Base-by-base conservation (phyloP, 2,113 vertebrate species). In the Romanogobio albipinnatus region DNA sequence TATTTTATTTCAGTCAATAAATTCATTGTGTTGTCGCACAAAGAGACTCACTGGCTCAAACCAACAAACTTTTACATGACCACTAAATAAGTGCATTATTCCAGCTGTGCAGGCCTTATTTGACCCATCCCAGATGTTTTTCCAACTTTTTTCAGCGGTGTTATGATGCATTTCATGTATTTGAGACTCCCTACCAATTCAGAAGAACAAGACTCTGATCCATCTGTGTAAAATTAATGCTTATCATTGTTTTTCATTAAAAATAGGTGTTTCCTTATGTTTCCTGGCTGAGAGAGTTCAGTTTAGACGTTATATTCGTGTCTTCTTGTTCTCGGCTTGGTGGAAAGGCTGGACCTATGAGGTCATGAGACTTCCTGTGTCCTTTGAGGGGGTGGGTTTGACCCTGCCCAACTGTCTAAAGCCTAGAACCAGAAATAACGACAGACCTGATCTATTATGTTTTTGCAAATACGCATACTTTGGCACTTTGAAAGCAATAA, bases 301-400 rank as follows among this genome's bases (percentile, higher is more conserved):
- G 36, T 70, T 70, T 17, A 43, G 36, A 11, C 74, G 13, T 73
- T 71, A 81, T 82, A 81, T 76, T 82, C 29, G 29, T 71, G 22
- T 59, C 29, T 81, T 73, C 74, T 86, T 66, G 76, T 84, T 71
- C 71, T 86, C 66, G 76, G 62, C 82, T 81, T 14, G 29, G 49
- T 84, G 87, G 85, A 88, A 88, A 77, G 71, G 81, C 82, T 77
- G 77, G 87, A 88, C 71, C 87, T 47, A 51, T 84, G 70, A 83
- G 88, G 85, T 87, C 86, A 87, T 77, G 66, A 49, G 66, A 88
- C 84, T 87, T 84, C 84, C 83, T 86, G 79, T 66, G 47, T 56
- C 24, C 80, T 61, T 1, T 49, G 49, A 62, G 22, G 79, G 24
- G 84, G 45, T n/a, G 81, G 66, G 66, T 56, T 78, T 87, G 86